Percentiles rank a stretch among this genome's conserved stretches.
These are phyloP conservation scores for Misgurnus mizolepis DNA, from an alignment of 2,113 vertebrate species.

Conservation along the genomic window DNA sequence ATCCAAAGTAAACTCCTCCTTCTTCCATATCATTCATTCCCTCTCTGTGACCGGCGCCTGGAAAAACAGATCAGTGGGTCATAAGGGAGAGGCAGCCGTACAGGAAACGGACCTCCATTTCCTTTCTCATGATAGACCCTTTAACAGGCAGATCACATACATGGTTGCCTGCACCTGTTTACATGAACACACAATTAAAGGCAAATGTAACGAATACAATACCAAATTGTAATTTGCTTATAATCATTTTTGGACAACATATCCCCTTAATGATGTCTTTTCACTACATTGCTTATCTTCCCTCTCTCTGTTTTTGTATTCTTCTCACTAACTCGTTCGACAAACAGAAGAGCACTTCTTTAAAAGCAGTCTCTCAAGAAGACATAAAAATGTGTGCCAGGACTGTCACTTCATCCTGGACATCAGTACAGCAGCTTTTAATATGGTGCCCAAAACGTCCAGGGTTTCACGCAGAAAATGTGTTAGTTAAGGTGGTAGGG, in stretches of 20 bases:
- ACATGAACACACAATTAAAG: neutral
- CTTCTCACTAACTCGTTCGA: constrained; percentile 7
- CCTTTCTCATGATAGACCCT: constrained; percentile 41
- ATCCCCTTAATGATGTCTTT: neutral
- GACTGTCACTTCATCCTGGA: neutral
- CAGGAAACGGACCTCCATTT: constrained; percentile 52
- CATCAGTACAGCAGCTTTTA: neutral
- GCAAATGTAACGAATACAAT: too few species aligned
- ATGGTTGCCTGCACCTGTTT: constrained; percentile 29
- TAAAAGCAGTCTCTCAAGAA: constrained; percentile 25
- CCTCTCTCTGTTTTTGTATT: constrained; percentile 30
- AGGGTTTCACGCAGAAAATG: too few species aligned
- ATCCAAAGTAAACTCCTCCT: neutral
- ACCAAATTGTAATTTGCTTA: neutral
- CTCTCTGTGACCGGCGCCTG: neutral
- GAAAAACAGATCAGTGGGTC: constrained; percentile 54
- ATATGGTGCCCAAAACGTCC: neutral
- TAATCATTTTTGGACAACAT: too few species aligned
- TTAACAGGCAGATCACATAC: constrained; percentile 23
- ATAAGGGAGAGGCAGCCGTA: constrained; percentile 32
- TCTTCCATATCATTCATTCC: neutral
- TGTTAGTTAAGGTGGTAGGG: too few species aligned
- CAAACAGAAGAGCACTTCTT: constrained; percentile 7
- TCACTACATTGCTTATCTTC: neutral
- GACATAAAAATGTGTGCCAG: constrained; percentile 27